Conservation (phyloP, 2,797 vertebrate species). For the Sarcophilus harrisii region DNA sequence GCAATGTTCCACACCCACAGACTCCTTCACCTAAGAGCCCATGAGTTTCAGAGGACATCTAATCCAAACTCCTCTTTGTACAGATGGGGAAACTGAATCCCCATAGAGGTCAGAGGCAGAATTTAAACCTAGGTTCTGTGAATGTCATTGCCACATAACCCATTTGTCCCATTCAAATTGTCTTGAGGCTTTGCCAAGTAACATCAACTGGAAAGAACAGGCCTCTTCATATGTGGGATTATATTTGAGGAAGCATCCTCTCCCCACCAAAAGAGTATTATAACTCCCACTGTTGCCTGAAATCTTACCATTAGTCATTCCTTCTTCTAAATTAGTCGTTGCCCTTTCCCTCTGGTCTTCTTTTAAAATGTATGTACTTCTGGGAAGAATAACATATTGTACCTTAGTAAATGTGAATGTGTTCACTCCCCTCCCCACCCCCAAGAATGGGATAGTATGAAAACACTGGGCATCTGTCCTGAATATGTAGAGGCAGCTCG, state of each 20-base stretch:
- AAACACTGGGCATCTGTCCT: not conserved
- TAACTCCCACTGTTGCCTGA: not conserved
- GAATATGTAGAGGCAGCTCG: not conserved
- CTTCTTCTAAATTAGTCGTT: not conserved
- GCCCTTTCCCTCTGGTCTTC: not conserved
- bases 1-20: not conserved
- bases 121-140: not conserved
- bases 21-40: not conserved
- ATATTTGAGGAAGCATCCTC: not conserved
- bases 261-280: not conserved
- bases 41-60: not conserved
- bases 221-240: not conserved
- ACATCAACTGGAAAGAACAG: not conserved
- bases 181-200: not conserved
- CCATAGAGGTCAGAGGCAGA: not conserved
- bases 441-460: not conserved
- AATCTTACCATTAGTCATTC: not conserved
- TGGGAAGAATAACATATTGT: not conserved
- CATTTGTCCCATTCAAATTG: not conserved
- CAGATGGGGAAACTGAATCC: constrained; percentile 5
- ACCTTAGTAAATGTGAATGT: not conserved
- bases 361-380: not conserved
- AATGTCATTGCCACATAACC: not conserved
- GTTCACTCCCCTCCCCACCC: not conserved
- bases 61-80: not conserved